A percentile compares a stretch with the other conserved stretches of the same genome.
Evolutionary conservation across 2,113 vertebrate genomes (phyloP).

Genomic region (Talpa occidentalis): DNA sequence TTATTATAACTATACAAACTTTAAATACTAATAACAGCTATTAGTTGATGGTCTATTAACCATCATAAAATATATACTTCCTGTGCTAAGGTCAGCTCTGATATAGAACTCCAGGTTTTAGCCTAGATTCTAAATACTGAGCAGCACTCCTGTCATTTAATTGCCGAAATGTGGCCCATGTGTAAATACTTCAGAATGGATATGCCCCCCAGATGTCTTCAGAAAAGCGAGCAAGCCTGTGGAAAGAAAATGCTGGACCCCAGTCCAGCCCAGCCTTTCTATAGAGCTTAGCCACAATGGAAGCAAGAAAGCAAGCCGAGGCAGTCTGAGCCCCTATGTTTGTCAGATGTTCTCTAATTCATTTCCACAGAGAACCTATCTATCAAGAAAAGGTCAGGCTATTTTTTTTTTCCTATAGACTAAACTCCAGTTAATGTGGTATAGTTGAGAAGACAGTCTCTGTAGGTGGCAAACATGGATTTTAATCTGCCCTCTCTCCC

Average conservation of each 20-base stretch:
- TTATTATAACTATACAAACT: background rate
- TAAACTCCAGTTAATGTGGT: background rate
- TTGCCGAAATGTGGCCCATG: background rate
- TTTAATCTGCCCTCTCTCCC: background rate
- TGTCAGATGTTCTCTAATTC: background rate
- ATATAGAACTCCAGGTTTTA: background rate
- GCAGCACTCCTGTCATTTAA: background rate
- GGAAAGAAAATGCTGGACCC: background rate
- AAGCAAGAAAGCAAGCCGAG: background rate
- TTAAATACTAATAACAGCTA: background rate
- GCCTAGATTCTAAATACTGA: background rate
- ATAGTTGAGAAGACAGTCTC: background rate
- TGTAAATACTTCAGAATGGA: constrained; percentile 51
- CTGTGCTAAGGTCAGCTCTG: constrained; percentile 31
- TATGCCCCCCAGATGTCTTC: background rate
- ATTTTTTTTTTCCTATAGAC: background rate
- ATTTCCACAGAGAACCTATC: background rate
- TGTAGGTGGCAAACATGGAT: background rate
- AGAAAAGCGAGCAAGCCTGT: background rate
- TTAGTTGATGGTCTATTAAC: background rate
- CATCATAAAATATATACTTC: background rate
- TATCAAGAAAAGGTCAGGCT: background rate
- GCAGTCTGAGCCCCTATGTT: background rate
- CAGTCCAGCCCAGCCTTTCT: background rate
- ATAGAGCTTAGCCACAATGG: background rate